Base-by-base conservation (phyloP, 2,113 vertebrate genomes). In the Xerus inauris region DNA sequence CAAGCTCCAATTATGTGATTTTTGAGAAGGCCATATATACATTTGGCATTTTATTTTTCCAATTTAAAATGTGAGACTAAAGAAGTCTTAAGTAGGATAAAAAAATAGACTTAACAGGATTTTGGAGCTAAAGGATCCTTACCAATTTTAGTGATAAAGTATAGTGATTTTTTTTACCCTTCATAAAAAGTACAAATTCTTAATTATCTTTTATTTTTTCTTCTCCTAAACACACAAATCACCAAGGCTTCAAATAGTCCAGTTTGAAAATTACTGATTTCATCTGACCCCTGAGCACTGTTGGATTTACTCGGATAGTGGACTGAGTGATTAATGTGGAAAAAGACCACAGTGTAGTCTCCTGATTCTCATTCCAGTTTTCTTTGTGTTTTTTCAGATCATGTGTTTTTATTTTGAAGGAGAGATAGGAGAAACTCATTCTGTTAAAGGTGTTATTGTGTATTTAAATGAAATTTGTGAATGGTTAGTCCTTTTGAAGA, bases 351-450 rank as follows among this genome's bases (percentile, higher is more conserved):
- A 54, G 54, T 62, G 9, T 62, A 11, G 87, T 89, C 45, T 85
- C 49, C 20, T 76, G 45, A 47, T 77, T 91, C n/a, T 95, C 35
- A 80, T 5, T 84, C 35, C 38, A 83, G 13, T 88, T 11, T 64
- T 76, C 49, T 81, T 87, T 93, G 22, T 35, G 20, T 89, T 75
- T 87, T 72, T 72, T 67, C 19, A 87, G 64, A 83, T 87, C 62
- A 49, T 67, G 47, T 87, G 38, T 87, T 72, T 38, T 92, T 89
- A 71, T 89, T 96, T 95, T 94, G 82, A 93, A 87, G 69, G 87
- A 94, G 54, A 86, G 14, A 71, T 26, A 76, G 17, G 35, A 91
- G 72, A 94, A 82, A 67, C 69, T 87, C 24, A 91, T 82, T 86
- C 20, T 91, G 69, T 91, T 92, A 82, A 79, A 89, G 88, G 22